phyloP scores from a whole-genome alignment of 2,888 invertebrate genomes.

The Tinea pellionella region DNA sequence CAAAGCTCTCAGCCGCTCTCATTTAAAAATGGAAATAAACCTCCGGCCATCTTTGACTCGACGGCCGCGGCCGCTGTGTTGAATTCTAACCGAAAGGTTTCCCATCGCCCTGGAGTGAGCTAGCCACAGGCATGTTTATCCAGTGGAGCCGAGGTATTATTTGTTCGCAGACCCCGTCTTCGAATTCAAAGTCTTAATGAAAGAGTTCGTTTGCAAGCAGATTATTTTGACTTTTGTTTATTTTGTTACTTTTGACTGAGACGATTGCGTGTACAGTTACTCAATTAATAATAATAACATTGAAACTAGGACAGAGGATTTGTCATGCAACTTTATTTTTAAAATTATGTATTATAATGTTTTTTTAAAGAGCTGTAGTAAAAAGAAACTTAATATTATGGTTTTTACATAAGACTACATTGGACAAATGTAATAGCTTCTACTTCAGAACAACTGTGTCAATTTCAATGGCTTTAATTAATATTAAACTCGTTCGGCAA shows the following conservation, averaged over 20 bases:
- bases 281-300: conserved; percentile 11
- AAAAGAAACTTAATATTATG: too few relatives aligned
- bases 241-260: conserved; percentile 27
- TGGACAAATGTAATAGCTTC: not conserved
- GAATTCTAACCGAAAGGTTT: conserved; percentile 26
- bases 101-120: conserved; percentile 1
- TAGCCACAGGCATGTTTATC: conserved; percentile 26
- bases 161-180: conserved; percentile 38
- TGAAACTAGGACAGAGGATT: not conserved
- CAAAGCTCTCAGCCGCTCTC: conserved; percentile 69
- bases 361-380: too few relatives aligned
- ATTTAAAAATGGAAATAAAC: conserved; percentile 71
- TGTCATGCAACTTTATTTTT: not conserved
- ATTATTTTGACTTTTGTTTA: conserved; percentile 49
- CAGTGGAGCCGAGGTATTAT: conserved; percentile 37
- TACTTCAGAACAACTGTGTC: not conserved
- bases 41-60: conserved; percentile 65
- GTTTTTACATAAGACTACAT: too few relatives aligned
- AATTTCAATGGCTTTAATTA: not conserved
- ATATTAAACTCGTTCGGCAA: not conserved
- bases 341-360: too few relatives aligned
- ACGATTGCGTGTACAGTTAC: conserved; percentile 1
- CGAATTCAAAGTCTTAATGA: conserved; percentile 46
- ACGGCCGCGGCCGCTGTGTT: conserved; percentile 47
- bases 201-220: conserved; percentile 46